These are phyloP conservation scores for Chalcosyrphus nemorum DNA, from an alignment of 2,888 invertebrate species.

Conservation along the genomic window DNA sequence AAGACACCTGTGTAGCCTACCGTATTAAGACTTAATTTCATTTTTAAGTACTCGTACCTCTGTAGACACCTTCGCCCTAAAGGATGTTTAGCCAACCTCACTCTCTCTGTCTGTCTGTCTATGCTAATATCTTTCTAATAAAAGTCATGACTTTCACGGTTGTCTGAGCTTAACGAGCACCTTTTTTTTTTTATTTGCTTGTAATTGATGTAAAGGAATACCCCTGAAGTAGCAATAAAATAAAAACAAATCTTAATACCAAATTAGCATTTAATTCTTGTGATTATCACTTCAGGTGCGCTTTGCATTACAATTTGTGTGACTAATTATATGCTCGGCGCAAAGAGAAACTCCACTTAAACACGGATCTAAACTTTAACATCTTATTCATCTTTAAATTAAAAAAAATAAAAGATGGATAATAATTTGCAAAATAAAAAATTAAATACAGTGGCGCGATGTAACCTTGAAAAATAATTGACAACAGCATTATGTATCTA, in stretches of 20 bases:
- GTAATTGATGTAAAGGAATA: too few relatives aligned
- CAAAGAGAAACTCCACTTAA: background rate
- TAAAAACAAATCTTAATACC: background rate
- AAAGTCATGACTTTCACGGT: too few relatives aligned
- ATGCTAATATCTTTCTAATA: too few relatives aligned
- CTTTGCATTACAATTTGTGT: background rate
- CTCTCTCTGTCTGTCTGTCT: too few relatives aligned
- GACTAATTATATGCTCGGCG: background rate
- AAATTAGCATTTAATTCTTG: background rate
- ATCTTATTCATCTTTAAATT: background rate
- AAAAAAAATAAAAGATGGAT: background rate
- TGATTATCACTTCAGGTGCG: background rate
- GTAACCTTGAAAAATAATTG: constrained; percentile 8
- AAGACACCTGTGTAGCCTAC: too few relatives aligned
- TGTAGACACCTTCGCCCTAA: too few relatives aligned
- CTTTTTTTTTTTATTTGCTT: too few relatives aligned
- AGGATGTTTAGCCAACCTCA: too few relatives aligned
- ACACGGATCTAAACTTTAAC: background rate
- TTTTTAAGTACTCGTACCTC: too few relatives aligned
- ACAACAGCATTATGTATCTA: background rate
- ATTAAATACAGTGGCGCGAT: background rate
- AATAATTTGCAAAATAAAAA: constrained; percentile 7
- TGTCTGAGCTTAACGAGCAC: too few relatives aligned
- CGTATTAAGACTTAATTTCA: too few relatives aligned
- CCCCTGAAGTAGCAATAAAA: background rate